Percentiles rank a stretch among this genome's conserved stretches.
phyloP scores from a whole-genome alignment of 2,113 vertebrate genomes.

The Eurystomus gularis region DNA sequence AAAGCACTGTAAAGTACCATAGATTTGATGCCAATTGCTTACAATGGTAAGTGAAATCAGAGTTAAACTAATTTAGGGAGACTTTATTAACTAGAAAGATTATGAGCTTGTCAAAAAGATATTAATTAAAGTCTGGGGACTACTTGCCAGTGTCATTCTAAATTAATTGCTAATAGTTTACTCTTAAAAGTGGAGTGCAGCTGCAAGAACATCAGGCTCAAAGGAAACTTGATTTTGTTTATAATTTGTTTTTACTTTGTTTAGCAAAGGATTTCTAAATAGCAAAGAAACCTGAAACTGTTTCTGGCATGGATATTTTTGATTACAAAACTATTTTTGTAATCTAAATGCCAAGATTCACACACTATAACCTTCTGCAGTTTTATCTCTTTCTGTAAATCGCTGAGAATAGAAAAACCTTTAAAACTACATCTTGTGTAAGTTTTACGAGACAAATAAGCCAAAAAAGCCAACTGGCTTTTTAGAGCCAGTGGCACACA shows the following conservation, averaged over 20 bases:
- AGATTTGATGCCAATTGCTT: neutral
- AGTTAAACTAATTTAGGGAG: conserved; percentile 54
- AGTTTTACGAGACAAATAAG: neutral
- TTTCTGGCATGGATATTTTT: conserved; percentile 42
- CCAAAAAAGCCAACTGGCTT: neutral
- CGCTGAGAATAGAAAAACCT: neutral
- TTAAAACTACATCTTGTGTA: neutral
- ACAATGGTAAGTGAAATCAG: neutral
- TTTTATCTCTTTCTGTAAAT: neutral
- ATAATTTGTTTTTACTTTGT: conserved; percentile 60
- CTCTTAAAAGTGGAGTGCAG: conserved; percentile 58
- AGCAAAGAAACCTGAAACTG: conserved; percentile 39
- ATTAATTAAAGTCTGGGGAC: conserved; percentile 59
- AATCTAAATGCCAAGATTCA: conserved; percentile 12
- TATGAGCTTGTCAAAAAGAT: conserved; percentile 53
- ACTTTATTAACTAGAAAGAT: conserved; percentile 49
- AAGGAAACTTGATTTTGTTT: conserved; percentile 57
- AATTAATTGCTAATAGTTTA: conserved; percentile 60
- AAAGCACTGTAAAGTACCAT: neutral
- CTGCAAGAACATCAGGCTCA: conserved; percentile 57
- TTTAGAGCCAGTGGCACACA: neutral
- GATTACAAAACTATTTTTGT: conserved; percentile 13
- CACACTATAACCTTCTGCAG: neutral
- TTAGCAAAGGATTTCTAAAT: conserved; percentile 55
- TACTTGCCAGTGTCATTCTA: conserved; percentile 58